Conservation (phyloP, 2,797 vertebrate species). For the Pantherophis alleghaniensis region DNA sequence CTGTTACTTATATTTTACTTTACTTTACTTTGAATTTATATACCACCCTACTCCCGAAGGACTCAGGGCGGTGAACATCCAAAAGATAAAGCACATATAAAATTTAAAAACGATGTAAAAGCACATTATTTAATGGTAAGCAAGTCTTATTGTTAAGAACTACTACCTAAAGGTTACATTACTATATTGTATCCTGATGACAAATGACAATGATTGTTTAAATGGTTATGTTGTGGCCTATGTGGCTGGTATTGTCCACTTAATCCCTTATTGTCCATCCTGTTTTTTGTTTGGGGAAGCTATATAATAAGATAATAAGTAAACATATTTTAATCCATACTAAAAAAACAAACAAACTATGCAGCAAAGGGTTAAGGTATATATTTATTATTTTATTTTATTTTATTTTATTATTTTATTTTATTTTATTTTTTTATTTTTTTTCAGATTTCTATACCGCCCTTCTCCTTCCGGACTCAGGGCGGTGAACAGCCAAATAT, state of each 20-base stretch:
- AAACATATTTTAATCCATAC: not conserved
- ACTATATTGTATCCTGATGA: not conserved
- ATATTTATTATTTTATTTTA: too few species aligned
- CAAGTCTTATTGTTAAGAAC: not conserved
- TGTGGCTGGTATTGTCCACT: not conserved
- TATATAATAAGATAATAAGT: not conserved
- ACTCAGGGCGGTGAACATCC: too few species aligned
- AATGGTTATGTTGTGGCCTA: not conserved
- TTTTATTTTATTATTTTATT: too few species aligned
- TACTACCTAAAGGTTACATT: not conserved
- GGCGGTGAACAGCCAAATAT: too few species aligned
- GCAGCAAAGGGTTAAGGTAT: not conserved
- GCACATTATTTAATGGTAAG: not conserved
- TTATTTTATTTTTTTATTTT: too few species aligned
- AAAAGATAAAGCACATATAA: too few species aligned
- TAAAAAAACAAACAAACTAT: not conserved
- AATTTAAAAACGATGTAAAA: too few species aligned
- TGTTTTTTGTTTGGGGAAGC: not conserved
- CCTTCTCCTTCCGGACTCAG: too few species aligned
- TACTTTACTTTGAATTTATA: too few species aligned
- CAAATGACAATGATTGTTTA: not conserved
- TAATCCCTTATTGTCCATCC: not conserved
- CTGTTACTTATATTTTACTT: not conserved
- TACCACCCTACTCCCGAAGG: too few species aligned
- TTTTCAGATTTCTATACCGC: too few species aligned